Conservation (phyloP, 2,888 invertebrate species). For the Tridacna gigas region DNA sequence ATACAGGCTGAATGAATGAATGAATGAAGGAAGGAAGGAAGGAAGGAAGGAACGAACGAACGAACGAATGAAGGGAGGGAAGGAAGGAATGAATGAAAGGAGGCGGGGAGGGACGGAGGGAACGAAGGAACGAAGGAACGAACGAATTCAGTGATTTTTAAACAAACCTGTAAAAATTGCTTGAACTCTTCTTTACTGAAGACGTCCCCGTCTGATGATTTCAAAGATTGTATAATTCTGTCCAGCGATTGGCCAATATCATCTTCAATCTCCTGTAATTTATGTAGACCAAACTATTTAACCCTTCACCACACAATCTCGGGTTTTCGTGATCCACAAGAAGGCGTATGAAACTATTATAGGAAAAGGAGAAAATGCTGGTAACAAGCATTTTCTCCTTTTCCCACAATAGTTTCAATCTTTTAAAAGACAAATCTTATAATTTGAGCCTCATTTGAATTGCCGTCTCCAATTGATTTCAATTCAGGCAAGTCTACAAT, state of each 20-base stretch:
- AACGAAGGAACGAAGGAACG: no score
- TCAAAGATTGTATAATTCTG: neutral
- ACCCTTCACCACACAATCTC: no score
- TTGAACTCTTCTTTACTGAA: constrained; percentile 19
- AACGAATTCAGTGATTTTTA: neutral
- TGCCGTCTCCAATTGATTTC: no score
- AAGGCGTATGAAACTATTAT: no score
- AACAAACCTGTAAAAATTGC: constrained; percentile 6
- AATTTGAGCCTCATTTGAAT: no score
- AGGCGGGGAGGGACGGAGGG: neutral
- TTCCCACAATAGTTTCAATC: no score
- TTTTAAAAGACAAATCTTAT: no score
- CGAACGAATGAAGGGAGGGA: neutral
- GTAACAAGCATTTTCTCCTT: no score
- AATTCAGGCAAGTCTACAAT: no score
- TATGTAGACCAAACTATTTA: neutral
- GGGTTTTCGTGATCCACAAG: no score
- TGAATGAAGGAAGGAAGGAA: neutral
- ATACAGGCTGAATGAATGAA: neutral
- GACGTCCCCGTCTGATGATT: constrained; percentile 13
- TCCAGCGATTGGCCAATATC: neutral
- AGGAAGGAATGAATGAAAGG: neutral
- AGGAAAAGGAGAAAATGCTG: no score
- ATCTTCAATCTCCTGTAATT: neutral
- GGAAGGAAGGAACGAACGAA: neutral